Conservation (phyloP, 2,797 vertebrate species). For the Mallotus villosus region DNA sequence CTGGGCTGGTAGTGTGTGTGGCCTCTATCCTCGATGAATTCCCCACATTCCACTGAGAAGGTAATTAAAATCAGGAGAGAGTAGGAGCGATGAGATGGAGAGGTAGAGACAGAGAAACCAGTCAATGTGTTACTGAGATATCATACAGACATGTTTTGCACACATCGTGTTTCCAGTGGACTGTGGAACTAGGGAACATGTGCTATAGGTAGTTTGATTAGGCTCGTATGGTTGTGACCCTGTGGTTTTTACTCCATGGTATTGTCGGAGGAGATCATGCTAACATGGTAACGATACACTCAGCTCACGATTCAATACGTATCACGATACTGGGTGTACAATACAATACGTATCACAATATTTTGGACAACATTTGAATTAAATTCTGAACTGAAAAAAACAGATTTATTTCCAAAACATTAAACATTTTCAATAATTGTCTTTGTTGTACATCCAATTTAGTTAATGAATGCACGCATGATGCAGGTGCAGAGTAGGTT, state of each 20-base stretch:
- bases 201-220: neutral
- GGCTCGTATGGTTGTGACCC: neutral
- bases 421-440: too few species aligned
- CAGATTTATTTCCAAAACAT: too few species aligned
- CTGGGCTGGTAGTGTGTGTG: slow-evolving; percentile 42
- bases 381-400: too few species aligned
- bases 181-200: neutral
- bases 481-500: too few species aligned
- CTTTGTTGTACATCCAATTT: too few species aligned
- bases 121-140: slow-evolving; percentile 35
- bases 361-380: too few species aligned
- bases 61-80: slow-evolving; percentile 62
- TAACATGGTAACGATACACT: too few species aligned
- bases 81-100: slow-evolving; percentile 8
- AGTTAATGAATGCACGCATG: too few species aligned
- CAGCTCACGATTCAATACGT: too few species aligned
- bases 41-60: slow-evolving; percentile 61
- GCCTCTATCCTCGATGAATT: slow-evolving; percentile 53
- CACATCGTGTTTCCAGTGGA: neutral
- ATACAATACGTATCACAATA: too few species aligned
- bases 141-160: neutral
- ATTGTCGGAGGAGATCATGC: slow-evolving; percentile 10
- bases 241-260: neutral
- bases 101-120: slow-evolving; percentile 8
- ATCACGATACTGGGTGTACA: too few species aligned